A percentile compares a stretch with the other conserved stretches of the same genome.
Conservation (phyloP, 2,113 vertebrate species). For the Sander vitreus region DNA sequence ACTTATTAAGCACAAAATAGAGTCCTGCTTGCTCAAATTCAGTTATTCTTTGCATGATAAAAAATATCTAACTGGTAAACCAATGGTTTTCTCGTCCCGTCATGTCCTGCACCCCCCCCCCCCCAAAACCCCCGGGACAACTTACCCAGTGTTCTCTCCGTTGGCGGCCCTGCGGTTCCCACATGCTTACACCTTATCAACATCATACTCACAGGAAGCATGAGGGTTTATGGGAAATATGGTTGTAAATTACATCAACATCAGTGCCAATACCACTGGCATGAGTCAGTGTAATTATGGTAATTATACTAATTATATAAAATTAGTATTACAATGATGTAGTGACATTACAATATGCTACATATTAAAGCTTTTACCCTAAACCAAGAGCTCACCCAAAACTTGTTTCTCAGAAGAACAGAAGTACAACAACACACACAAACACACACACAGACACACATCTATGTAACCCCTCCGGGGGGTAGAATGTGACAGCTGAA, state of each 20-base stretch:
- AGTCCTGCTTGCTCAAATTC: neutral
- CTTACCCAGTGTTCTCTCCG: too few relatives aligned
- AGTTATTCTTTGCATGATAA: neutral
- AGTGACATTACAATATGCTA: neutral
- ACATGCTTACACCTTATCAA: too few relatives aligned
- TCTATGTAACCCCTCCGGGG: constrained; percentile 35
- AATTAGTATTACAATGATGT: neutral
- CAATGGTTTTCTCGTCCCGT: too few relatives aligned
- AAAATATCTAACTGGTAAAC: too few relatives aligned
- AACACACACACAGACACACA: constrained; percentile 30
- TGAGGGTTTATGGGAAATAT: too few relatives aligned
- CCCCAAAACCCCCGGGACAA: too few relatives aligned
- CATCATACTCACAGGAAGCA: too few relatives aligned
- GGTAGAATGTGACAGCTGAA: constrained; percentile 55
- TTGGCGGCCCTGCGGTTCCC: too few relatives aligned
- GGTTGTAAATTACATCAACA: too few relatives aligned
- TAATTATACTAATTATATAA: neutral
- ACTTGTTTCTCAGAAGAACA: neutral
- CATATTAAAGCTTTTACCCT: neutral
- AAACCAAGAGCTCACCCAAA: neutral
- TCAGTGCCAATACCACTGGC: too few relatives aligned
- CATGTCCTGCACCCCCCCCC: too few relatives aligned
- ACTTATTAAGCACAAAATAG: neutral
- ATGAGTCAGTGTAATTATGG: neutral
- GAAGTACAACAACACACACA: constrained; percentile 13